These are phyloP conservation scores for Eriosoma lanigerum DNA, from an alignment of 1,140 invertebrate genomes.

Conservation along the genomic window DNA sequence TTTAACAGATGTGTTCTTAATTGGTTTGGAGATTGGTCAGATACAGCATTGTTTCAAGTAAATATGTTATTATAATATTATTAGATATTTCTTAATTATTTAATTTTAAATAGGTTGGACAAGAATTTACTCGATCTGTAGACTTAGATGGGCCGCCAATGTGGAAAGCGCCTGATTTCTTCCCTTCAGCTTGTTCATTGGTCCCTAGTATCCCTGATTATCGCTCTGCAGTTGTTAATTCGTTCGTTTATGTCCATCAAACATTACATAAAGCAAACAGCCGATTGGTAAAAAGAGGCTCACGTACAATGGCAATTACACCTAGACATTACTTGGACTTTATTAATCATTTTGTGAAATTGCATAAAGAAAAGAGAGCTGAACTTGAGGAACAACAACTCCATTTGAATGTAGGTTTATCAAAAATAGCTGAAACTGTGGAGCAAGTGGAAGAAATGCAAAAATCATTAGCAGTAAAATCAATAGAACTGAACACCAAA, in stretches of 20 bases:
- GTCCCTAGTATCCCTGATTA: slow-evolving; percentile 77
- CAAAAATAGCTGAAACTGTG: slow-evolving; percentile 98
- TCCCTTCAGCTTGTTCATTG: slow-evolving; percentile 80
- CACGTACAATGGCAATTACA: slow-evolving; percentile 95
- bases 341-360: slow-evolving; percentile 98
- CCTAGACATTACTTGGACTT: slow-evolving; percentile 99
- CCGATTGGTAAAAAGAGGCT: slow-evolving; percentile 84
- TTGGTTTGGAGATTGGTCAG: slow-evolving; percentile 99
- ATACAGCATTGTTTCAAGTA: slow-evolving; percentile 93
- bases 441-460: slow-evolving; percentile 99
- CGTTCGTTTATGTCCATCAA: slow-evolving; percentile 97
- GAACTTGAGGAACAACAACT: slow-evolving; percentile 98
- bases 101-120: slow-evolving; percentile 67
- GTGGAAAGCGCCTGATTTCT: slow-evolving; percentile 84
- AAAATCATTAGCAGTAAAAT: slow-evolving; percentile 96
- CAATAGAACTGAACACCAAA: slow-evolving; percentile 95
- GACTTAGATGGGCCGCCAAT: slow-evolving; percentile 75
- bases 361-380: slow-evolving; percentile 96
- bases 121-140: slow-evolving; percentile 81
- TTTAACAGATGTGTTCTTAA: slow-evolving; percentile 99
- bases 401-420: slow-evolving; percentile 96
- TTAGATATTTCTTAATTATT: not conserved
- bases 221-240: slow-evolving; percentile 94
- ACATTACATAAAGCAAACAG: slow-evolving; percentile 93
- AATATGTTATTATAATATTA: slow-evolving; percentile 49